Conservation (phyloP, 2,888 invertebrate species). For the Atrina japonica region DNA sequence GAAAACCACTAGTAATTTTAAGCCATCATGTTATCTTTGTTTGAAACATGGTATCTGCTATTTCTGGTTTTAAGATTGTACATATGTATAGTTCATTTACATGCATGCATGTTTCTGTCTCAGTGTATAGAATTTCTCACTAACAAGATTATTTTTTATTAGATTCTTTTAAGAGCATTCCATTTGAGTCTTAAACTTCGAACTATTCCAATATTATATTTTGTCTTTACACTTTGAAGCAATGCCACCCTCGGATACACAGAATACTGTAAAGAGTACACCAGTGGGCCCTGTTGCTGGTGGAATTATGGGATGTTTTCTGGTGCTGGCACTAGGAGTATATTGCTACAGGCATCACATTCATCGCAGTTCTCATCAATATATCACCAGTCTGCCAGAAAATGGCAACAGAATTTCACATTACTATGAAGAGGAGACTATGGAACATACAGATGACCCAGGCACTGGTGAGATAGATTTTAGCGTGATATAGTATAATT, state of each 20-base stretch:
- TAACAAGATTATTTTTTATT: no score
- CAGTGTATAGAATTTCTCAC: no score
- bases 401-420: slow-evolving; percentile 80
- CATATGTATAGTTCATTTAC: no score
- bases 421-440: slow-evolving; percentile 80
- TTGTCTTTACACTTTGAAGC: slow-evolving; percentile 59
- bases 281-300: slow-evolving; percentile 94
- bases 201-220: no score
- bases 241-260: slow-evolving; percentile 58
- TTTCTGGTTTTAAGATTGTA: no score
- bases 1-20: no score
- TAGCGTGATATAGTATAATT: no score
- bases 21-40: no score
- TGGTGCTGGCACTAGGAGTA: slow-evolving; percentile 90
- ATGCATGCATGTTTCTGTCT: no score
- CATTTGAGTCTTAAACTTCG: no score
- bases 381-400: slow-evolving; percentile 77
- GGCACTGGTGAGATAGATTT: slow-evolving; percentile 64
- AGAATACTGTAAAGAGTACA: slow-evolving; percentile 79
- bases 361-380: slow-evolving; percentile 77
- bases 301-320: slow-evolving; percentile 90
- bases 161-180: no score
- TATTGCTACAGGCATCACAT: slow-evolving; percentile 87
- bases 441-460: slow-evolving; percentile 76
- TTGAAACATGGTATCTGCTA: no score